Conservation (phyloP, 2,888 invertebrate species). For the Heliconius erato region DNA sequence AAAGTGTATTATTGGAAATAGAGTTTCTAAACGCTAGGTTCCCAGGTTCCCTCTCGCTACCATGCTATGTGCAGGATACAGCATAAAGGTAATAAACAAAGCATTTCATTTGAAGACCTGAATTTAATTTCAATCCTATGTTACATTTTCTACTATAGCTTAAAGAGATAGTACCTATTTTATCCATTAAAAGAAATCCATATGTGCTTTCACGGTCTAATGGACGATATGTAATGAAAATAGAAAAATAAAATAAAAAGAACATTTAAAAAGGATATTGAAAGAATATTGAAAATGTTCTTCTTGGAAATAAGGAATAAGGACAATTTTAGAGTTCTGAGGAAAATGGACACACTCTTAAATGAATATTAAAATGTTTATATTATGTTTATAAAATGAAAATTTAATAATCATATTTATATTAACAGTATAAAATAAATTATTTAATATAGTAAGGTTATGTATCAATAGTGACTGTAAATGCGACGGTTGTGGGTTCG, state of each 20-base stretch:
- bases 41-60: too few relatives aligned
- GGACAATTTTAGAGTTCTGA: too few relatives aligned
- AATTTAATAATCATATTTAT: background rate
- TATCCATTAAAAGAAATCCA: constrained; percentile 4
- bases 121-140: background rate
- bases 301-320: constrained; percentile 6
- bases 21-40: too few relatives aligned
- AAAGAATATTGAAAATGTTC: background rate
- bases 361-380: background rate
- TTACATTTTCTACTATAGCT: background rate
- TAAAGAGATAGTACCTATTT: background rate
- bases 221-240: constrained; percentile 7
- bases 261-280: constrained; percentile 13
- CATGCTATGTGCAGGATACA: too few relatives aligned
- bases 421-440: background rate
- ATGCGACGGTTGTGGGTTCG: background rate
- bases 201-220: background rate
- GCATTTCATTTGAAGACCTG: background rate
- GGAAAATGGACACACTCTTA: background rate
- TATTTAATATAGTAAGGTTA: background rate
- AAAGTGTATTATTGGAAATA: too few relatives aligned
- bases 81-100: background rate
- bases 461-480: background rate
- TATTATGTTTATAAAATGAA: background rate
- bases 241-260: constrained; percentile 10